Evolutionary conservation across 2,888 invertebrate species (phyloP).

Genomic region (Strigamia transsilvanica): DNA sequence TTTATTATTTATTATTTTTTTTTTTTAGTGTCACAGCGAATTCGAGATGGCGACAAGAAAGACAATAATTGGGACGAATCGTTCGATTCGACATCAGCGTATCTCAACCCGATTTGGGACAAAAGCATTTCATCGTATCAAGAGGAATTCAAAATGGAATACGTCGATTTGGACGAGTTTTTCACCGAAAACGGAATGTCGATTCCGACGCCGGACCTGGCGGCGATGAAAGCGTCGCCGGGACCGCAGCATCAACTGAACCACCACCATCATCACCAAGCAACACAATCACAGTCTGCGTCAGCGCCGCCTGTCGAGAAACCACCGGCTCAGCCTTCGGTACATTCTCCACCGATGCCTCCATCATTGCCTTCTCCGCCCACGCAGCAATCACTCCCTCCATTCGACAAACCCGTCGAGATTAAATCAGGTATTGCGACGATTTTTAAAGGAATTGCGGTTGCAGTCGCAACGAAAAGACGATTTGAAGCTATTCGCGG

Average conservation of each 20-base stretch:
- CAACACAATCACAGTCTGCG: constrained; percentile 33
- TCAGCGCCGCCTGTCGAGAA: not conserved
- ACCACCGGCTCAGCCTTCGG: constrained; percentile 37
- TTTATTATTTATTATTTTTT: constrained; percentile 12
- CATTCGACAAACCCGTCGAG: constrained; percentile 46
- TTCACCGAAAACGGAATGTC: constrained; percentile 94
- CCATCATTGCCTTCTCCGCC: constrained; percentile 43
- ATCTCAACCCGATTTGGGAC: constrained; percentile 96
- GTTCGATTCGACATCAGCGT: constrained; percentile 92
- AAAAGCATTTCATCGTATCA: constrained; percentile 82
- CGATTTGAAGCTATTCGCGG: not conserved
- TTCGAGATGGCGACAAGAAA: constrained; percentile 62
- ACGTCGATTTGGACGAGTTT: constrained; percentile 97
- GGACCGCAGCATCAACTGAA: not conserved
- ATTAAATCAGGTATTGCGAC: constrained; percentile 30
- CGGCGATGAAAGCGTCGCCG: constrained; percentile 4
- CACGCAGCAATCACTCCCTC: constrained; percentile 49
- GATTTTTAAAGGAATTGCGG: not conserved
- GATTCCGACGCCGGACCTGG: constrained; percentile 63
- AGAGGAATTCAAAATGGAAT: constrained; percentile 85
- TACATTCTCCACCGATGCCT: constrained; percentile 46
- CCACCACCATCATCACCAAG: constrained; percentile 39
- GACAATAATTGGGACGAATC: constrained; percentile 75
- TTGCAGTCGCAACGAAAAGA: not conserved
- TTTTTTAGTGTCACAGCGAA: not conserved